Percentiles rank a stretch among this genome's conserved stretches.
Evolutionary conservation across 2,797 vertebrate genomes (phyloP).

Genomic region (Margarornis squamiger): DNA sequence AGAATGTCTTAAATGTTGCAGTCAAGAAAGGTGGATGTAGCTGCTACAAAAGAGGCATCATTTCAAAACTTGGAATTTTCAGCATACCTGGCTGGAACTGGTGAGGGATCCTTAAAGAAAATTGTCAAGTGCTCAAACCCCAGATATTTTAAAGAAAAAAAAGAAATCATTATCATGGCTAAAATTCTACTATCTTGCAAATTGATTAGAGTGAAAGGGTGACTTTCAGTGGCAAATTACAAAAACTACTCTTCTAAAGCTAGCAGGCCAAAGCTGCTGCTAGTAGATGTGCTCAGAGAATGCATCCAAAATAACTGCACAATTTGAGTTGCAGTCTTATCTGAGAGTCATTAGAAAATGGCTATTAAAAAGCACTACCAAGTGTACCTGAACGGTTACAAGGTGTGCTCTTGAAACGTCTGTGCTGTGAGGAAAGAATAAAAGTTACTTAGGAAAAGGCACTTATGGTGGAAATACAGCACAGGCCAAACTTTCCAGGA

Average conservation of each 20-base stretch:
- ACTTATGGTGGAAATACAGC: background rate
- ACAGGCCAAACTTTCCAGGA: background rate
- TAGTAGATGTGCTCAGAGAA: background rate
- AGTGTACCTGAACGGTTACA: background rate
- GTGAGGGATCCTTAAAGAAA: background rate
- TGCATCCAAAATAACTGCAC: background rate
- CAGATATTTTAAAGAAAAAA: background rate
- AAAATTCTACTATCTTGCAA: background rate
- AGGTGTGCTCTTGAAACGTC: background rate
- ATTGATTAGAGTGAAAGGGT: background rate
- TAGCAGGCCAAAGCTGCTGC: background rate
- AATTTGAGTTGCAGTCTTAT: background rate
- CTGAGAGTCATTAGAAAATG: background rate
- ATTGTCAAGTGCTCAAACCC: accelerated
- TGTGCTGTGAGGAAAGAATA: background rate
- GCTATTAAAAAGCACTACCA: background rate
- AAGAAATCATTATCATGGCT: background rate
- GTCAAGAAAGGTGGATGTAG: background rate
- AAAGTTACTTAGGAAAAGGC: background rate
- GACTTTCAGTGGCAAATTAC: background rate
- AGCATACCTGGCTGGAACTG: background rate
- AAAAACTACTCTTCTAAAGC: background rate
- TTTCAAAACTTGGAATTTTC: background rate
- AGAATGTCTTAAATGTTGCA: background rate
- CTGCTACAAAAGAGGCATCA: background rate